Percentiles rank a stretch among this genome's conserved stretches.
Conservation (phyloP, 2,797 vertebrate species). For the Setipinna tenuifilis region DNA sequence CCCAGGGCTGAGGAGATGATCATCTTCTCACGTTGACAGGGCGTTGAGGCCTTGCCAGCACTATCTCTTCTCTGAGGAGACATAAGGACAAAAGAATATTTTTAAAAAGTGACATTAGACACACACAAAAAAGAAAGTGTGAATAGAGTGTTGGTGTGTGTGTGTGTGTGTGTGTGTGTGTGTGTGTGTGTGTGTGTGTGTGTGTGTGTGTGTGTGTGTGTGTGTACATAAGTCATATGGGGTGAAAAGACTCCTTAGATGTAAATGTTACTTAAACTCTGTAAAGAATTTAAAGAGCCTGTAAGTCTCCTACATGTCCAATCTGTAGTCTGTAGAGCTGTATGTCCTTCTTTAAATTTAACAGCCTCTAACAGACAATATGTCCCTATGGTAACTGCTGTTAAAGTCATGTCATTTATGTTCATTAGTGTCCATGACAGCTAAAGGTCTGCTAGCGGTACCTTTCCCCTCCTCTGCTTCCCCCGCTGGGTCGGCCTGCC, state of each 20-base stretch:
- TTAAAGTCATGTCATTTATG: too few relatives aligned
- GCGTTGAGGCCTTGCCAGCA: not conserved
- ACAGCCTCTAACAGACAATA: too few relatives aligned
- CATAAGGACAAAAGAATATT: not conserved
- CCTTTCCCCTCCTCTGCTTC: conserved; percentile 83
- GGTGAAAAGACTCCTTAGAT: too few relatives aligned
- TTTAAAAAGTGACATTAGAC: too few relatives aligned
- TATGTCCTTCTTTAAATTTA: too few relatives aligned
- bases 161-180: not conserved
- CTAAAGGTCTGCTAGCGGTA: conserved; percentile 51
- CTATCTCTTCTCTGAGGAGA: conserved; percentile 18
- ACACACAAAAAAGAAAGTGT: too few relatives aligned
- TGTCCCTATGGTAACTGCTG: too few relatives aligned
- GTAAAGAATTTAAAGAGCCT: too few relatives aligned
- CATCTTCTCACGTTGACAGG: not conserved
- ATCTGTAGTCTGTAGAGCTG: too few relatives aligned
- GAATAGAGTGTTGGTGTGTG: too few relatives aligned
- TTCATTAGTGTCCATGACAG: not conserved
- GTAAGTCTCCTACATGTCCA: too few relatives aligned
- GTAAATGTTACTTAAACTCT: too few relatives aligned
- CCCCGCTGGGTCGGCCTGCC: conserved; percentile 76
- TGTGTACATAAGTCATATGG: not conserved
- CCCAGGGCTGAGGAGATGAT: not conserved
- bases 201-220: not conserved
- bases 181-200: not conserved